phyloP scores from a whole-genome alignment of 1,140 invertebrate genomes.

The Maconellicoccus hirsutus region DNA sequence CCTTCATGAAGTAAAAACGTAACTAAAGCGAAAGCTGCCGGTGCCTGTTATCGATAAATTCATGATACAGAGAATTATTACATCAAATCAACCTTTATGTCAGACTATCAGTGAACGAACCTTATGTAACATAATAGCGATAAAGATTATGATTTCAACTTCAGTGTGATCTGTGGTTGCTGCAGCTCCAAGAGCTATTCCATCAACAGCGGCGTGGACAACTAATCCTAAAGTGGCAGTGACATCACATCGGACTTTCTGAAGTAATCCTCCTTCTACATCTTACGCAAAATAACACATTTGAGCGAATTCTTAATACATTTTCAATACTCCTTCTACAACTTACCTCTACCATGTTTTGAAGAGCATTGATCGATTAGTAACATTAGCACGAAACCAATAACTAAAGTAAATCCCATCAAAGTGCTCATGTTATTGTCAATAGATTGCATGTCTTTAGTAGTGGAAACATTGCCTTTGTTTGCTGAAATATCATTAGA shows the following conservation, averaged over 20 bases:
- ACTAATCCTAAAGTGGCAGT: conserved; percentile 92
- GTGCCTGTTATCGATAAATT: conserved; percentile 52
- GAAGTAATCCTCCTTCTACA: conserved; percentile 45
- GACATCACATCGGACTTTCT: conserved; percentile 55
- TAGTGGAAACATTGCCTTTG: background rate
- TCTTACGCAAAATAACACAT: conserved; percentile 31
- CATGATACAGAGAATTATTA: too few relatives aligned
- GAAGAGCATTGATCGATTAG: conserved; percentile 72
- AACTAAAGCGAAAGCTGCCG: conserved; percentile 94
- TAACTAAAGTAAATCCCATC: conserved; percentile 62
- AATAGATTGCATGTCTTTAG: conserved; percentile 23
- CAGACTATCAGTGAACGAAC: conserved; percentile 36
- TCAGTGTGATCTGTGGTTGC: conserved; percentile 88
- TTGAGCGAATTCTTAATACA: too few relatives aligned
- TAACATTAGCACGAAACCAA: conserved; percentile 95
- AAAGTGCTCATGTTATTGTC: conserved; percentile 45
- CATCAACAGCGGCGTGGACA: conserved; percentile 96
- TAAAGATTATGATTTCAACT: conserved; percentile 94
- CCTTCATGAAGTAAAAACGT: conserved; percentile 93
- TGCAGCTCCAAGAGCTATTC: conserved; percentile 90
- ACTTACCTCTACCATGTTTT: conserved; percentile 32
- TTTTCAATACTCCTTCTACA: too few relatives aligned
- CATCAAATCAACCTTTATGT: too few relatives aligned
- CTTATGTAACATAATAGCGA: conserved; percentile 99
- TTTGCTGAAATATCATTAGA: background rate